phyloP scores from a whole-genome alignment of 1,140 invertebrate species.

The Papilio glaucus region DNA sequence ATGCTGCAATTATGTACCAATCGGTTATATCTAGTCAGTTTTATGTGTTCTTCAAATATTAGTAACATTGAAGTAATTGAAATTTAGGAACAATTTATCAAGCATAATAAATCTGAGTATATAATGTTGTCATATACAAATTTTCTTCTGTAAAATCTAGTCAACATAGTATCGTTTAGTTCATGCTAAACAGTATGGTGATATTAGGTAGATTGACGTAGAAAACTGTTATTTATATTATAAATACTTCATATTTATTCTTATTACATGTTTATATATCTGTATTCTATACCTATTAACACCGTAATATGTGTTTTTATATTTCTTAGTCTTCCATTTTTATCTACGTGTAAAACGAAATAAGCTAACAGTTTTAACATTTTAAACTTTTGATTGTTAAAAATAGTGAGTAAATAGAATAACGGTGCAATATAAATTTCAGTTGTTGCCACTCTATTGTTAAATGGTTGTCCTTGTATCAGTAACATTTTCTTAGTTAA shows the following conservation, averaged over 20 bases:
- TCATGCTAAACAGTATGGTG: conserved; percentile 7
- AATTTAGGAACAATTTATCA: background rate
- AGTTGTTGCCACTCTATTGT: background rate
- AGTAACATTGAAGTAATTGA: background rate
- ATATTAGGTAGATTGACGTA: background rate
- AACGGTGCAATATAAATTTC: conserved; percentile 10
- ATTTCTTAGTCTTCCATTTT: background rate
- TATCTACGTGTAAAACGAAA: background rate
- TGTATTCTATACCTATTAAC: background rate
- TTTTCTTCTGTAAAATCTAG: background rate
- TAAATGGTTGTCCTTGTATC: conserved; percentile 3
- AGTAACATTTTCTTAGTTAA: background rate
- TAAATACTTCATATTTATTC: background rate
- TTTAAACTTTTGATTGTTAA: background rate
- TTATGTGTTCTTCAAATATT: background rate
- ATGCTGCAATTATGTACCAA: no score
- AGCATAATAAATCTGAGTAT: background rate
- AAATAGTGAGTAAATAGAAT: background rate
- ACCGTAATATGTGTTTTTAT: background rate
- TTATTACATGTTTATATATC: background rate
- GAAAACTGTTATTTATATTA: background rate
- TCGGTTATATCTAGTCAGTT: conserved; percentile 1
- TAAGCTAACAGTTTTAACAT: background rate
- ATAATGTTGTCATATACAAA: background rate
- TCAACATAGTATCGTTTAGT: background rate